These are phyloP conservation scores for Chironomus tentans DNA, from an alignment of 2,888 invertebrate species.

Conservation along the genomic window DNA sequence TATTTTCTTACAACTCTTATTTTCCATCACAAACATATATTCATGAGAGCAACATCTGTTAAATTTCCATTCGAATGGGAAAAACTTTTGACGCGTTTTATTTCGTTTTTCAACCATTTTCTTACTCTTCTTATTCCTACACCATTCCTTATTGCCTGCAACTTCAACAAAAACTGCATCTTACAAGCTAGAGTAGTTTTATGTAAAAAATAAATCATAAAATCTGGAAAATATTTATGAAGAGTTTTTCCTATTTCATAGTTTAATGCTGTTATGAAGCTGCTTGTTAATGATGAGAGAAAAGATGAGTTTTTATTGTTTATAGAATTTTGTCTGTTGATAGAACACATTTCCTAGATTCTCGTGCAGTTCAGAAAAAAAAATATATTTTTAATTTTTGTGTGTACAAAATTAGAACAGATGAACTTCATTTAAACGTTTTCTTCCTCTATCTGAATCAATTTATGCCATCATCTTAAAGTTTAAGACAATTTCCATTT, in stretches of 20 bases:
- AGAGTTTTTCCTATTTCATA: constrained; percentile 11
- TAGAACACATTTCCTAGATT: too few species aligned
- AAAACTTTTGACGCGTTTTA: constrained; percentile 26
- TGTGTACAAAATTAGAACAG: too few species aligned
- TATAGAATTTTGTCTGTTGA: too few species aligned
- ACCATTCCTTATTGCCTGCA: not conserved
- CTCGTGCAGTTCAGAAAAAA: too few species aligned
- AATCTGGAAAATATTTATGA: constrained; percentile 25
- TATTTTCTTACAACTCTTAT: constrained; percentile 4
- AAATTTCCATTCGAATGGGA: constrained; percentile 24
- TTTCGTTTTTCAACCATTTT: not conserved
- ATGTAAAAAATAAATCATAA: constrained; percentile 5
- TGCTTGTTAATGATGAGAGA: constrained; percentile 2
- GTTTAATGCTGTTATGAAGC: constrained; percentile 15
- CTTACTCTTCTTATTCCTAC: not conserved
- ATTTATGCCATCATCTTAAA: too few species aligned
- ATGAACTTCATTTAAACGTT: too few species aligned
- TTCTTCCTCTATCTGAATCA: too few species aligned
- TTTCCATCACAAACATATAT: constrained; percentile 13
- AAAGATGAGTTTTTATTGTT: not conserved
- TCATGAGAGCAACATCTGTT: constrained; percentile 19
- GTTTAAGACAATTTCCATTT: too few species aligned
- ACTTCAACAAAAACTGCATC: constrained; percentile 6
- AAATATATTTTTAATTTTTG: too few species aligned
- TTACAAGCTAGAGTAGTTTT: not conserved